Evolutionary conservation across 2,888 invertebrate genomes (phyloP).

Genomic region (Drosophila histrio): DNA sequence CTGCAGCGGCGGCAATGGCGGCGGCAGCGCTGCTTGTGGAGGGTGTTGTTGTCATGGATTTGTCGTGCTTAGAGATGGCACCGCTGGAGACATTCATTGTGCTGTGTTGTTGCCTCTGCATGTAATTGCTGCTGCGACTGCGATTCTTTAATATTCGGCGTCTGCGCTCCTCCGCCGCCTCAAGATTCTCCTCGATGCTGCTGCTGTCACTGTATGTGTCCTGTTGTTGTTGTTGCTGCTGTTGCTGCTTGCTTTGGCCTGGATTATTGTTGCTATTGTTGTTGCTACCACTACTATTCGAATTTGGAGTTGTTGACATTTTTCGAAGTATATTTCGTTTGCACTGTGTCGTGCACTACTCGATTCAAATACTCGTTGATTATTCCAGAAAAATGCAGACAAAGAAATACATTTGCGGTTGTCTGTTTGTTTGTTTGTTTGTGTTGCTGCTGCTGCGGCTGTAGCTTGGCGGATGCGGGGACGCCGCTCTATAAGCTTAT

Average conservation of each 20-base stretch:
- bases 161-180: slow-evolving; percentile 89
- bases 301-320: slow-evolving; percentile 82
- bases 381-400: slow-evolving; percentile 57
- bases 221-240: slow-evolving; percentile 67
- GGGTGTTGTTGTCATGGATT: slow-evolving; percentile 48
- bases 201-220: slow-evolving; percentile 88
- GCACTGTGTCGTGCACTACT: slow-evolving; percentile 38
- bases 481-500: slow-evolving; percentile 36
- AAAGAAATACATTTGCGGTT: slow-evolving; percentile 59
- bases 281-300: slow-evolving; percentile 80
- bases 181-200: slow-evolving; percentile 91
- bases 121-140: slow-evolving; percentile 79
- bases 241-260: slow-evolving; percentile 59
- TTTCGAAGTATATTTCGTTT: slow-evolving; percentile 57
- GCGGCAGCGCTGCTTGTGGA: slow-evolving; percentile 52
- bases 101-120: slow-evolving; percentile 64
- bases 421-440: slow-evolving; percentile 15
- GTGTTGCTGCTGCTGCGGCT: not conserved
- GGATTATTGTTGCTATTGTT: slow-evolving; percentile 62
- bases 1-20: slow-evolving; percentile 30
- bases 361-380: slow-evolving; percentile 34
- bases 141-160: slow-evolving; percentile 89
- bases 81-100: slow-evolving; percentile 62
- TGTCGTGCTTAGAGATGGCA: slow-evolving; percentile 76
- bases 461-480: not conserved